Conservation (phyloP, 2,113 vertebrate genomes). For the Protobothrops flavoviridis region DNA sequence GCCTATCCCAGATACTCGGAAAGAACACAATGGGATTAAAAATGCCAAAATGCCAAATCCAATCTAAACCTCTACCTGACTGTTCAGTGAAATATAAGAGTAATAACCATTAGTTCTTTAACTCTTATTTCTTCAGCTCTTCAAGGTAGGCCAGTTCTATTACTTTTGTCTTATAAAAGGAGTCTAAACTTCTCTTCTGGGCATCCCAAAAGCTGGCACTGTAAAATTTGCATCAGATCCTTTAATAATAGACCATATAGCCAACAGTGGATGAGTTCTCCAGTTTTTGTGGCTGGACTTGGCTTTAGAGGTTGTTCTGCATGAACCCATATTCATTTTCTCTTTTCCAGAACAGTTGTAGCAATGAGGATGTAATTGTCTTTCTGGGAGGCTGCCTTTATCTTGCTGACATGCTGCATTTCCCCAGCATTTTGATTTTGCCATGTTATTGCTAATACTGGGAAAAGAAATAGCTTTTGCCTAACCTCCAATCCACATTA, state of each 20-base stretch:
- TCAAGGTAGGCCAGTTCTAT: too few species aligned
- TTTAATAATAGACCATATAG: background rate
- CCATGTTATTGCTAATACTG: background rate
- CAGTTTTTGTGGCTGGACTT: background rate
- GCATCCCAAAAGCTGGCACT: background rate
- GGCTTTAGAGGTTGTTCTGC: background rate
- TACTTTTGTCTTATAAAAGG: background rate
- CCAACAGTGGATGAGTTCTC: too few species aligned
- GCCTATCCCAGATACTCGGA: too few species aligned
- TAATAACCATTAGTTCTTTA: too few species aligned
- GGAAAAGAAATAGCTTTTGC: background rate
- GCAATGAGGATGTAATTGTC: background rate
- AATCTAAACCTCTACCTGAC: too few species aligned
- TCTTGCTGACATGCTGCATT: background rate
- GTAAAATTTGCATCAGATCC: background rate
- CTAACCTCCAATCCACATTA: too few species aligned
- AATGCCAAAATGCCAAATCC: too few species aligned
- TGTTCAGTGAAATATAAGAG: too few species aligned
- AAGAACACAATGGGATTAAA: too few species aligned
- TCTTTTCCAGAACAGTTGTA: background rate
- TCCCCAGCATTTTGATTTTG: background rate
- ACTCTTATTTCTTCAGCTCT: background rate
- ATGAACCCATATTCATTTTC: background rate
- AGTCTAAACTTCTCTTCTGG: background rate
- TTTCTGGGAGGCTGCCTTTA: background rate